phyloP scores from a whole-genome alignment of 2,113 vertebrate species.

The Barbus barbus region DNA sequence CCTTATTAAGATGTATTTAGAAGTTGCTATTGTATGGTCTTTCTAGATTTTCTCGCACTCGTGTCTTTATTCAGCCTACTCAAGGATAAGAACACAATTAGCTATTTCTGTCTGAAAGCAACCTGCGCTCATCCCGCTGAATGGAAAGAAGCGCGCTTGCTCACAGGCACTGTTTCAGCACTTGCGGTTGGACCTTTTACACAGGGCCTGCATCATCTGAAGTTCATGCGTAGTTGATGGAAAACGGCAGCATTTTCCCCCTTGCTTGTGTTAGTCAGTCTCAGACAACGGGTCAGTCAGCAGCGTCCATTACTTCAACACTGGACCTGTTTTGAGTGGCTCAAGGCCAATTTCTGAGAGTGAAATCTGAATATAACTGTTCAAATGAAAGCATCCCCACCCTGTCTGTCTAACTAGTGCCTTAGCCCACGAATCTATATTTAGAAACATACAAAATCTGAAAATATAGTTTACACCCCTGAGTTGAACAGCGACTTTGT shows the following conservation, averaged over 20 bases:
- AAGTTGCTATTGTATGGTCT: background rate
- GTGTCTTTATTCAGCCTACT: background rate
- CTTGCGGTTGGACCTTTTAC: background rate
- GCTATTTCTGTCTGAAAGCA: background rate
- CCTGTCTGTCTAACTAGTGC: conserved; percentile 23
- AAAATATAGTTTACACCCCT: conserved; percentile 3
- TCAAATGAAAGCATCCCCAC: conserved; percentile 32
- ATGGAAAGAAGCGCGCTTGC: background rate
- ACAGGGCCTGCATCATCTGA: conserved; percentile 30
- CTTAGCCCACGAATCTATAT: conserved; percentile 57
- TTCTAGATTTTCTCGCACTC: background rate
- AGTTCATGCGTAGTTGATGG: conserved; percentile 21
- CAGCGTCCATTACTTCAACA: conserved; percentile 20
- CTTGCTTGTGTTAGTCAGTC: conserved; percentile 12
- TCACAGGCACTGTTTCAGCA: too few species aligned
- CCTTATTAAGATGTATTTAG: too few species aligned
- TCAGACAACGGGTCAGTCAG: conserved; percentile 31
- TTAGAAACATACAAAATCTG: conserved; percentile 52
- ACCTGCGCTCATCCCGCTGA: background rate
- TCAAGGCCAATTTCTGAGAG: background rate
- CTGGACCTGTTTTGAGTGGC: conserved; percentile 1
- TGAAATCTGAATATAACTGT: conserved; percentile 20
- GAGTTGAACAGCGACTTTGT: background rate
- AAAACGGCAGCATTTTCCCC: conserved; percentile 17
- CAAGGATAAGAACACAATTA: background rate